Evolutionary conservation across 2,888 invertebrate species (phyloP), one percentile per base, ranked within the genome.

Genomic region (Meloe dianella): DNA sequence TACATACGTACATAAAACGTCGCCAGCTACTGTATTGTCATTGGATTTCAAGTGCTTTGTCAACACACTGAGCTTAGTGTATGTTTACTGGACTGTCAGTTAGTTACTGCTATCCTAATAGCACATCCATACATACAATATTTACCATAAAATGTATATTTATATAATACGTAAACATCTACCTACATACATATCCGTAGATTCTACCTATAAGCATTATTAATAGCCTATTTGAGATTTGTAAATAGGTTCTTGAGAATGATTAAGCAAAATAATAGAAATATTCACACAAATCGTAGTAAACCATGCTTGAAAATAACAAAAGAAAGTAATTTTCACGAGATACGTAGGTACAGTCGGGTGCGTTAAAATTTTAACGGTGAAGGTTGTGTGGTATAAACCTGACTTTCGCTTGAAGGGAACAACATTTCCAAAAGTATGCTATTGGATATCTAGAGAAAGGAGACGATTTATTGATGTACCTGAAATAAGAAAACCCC

Each of bases 11-110:
- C 17, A 29, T 41, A 41, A 17, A 41, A 41, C 57, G 17, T 64
- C 72, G 69, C 63, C 74, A 79, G 83, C 83, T 84, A 83, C 83
- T 82, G 83, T 84, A 83, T 84, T 84, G 83, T 83, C 82, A 80
- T 82, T 81, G 83, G 82, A 81, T 82, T 80, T 83, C 75, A 79
- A 84, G 84, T 83, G 84, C 81, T 82, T 73, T 77, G 83, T 81
- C 82, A 84, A 84, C 82, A 84, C 77, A 78, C 77, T 76, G 79
- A 76, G 78, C 79, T 78, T 79, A 79, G 81, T 80, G 79, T 83
- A 82, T 47, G 20, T 83, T 82, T 82, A 78, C 81, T 79, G 75
- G 79, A 75, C 82, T 80, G 80, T 80, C 81, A 80, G 80, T 78
- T 76, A 79, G 79, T 68, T 68, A 65, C 68, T 68, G 65, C 62